Conservation (phyloP, 2,113 vertebrate species). For the Macaca mulatta region DNA sequence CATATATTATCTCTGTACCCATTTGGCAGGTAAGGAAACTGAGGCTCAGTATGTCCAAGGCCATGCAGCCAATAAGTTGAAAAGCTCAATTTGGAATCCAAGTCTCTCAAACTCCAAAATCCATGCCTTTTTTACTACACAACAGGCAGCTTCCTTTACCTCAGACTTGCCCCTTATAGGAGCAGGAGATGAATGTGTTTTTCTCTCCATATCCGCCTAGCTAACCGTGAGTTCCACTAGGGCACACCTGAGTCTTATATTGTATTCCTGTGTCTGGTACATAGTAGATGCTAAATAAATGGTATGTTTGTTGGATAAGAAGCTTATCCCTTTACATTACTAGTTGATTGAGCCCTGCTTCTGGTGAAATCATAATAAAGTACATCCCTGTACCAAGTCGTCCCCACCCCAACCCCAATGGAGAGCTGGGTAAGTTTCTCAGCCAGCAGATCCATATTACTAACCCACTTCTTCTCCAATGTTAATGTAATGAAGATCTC, state of each 20-base stretch:
- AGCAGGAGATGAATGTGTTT: background rate
- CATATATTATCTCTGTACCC: background rate
- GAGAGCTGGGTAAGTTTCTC: background rate
- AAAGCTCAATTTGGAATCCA: background rate
- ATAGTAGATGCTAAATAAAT: background rate
- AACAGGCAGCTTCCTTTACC: background rate
- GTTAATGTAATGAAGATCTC: background rate
- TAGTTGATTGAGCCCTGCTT: background rate
- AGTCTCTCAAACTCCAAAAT: background rate
- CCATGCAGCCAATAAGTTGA: background rate
- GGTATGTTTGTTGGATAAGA: background rate
- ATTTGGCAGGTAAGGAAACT: background rate
- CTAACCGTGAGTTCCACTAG: background rate
- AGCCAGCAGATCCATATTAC: background rate
- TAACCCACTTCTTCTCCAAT: background rate
- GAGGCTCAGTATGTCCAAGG: background rate
- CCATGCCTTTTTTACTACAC: background rate
- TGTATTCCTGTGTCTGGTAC: background rate
- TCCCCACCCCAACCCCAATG: rapidly evolving
- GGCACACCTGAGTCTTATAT: background rate
- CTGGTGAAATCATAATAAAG: background rate
- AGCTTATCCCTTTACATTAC: background rate
- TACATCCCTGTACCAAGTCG: background rate
- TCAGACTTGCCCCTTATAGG: background rate
- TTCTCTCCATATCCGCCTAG: background rate